phyloP scores from a whole-genome alignment of 2,797 vertebrate species.

The Acanthurus tractus region DNA sequence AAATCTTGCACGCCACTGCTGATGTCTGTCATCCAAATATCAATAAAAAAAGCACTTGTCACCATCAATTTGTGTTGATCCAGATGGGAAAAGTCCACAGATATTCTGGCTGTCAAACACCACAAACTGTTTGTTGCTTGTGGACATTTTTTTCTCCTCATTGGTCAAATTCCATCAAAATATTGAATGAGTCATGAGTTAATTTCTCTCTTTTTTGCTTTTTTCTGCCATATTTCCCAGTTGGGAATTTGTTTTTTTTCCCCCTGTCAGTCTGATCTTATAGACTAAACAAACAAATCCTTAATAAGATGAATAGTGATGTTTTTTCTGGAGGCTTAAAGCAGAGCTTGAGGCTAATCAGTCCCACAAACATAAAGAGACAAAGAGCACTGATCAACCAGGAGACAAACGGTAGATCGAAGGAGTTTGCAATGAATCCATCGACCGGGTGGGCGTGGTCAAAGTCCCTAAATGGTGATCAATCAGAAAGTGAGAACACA shows the following conservation, averaged over 20 bases:
- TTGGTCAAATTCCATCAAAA: not conserved
- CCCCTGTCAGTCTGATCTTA: no score
- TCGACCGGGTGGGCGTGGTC: not conserved
- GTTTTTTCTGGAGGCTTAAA: no score
- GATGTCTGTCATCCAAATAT: not conserved
- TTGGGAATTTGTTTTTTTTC: no score
- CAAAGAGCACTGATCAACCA: not conserved
- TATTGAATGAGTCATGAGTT: not conserved
- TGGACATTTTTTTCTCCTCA: constrained; percentile 1
- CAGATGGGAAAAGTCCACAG: not conserved
- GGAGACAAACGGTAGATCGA: not conserved
- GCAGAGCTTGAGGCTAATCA: not conserved
- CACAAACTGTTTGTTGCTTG: not conserved
- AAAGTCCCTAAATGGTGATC: not conserved
- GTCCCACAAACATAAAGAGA: not conserved
- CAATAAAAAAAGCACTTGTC: constrained; percentile 19
- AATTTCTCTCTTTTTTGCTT: no score
- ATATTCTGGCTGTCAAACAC: constrained; percentile 2
- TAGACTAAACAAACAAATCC: no score
- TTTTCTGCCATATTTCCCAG: no score
- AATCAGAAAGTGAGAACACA: constrained; percentile 2
- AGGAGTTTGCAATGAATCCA: constrained; percentile 24
- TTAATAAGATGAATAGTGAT: no score
- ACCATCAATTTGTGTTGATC: not conserved
- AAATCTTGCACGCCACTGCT: not conserved